A percentile compares a stretch with the other conserved stretches of the same genome.
Evolutionary conservation across 2,888 invertebrate genomes (phyloP).

Genomic region (Disparrhopalites patrizii): DNA sequence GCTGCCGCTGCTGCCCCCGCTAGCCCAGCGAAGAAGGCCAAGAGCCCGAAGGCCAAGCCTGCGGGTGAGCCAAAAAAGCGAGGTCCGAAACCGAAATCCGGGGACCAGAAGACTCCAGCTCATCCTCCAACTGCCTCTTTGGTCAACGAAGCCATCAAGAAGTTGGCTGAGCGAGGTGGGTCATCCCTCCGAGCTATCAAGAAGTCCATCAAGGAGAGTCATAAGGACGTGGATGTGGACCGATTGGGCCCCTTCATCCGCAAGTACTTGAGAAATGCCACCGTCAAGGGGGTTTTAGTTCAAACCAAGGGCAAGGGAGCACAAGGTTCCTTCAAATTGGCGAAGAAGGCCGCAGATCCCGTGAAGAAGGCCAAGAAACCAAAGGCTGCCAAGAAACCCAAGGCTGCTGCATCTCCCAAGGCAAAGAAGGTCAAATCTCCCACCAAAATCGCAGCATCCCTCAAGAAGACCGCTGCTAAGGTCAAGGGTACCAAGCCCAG

Average conservation of each 20-base stretch:
- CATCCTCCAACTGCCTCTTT: constrained; percentile 58
- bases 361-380: constrained; percentile 13
- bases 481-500: constrained; percentile 21
- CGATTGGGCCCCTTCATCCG: constrained; percentile 60
- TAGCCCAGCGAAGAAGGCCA: not conserved
- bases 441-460: constrained; percentile 24
- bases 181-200: constrained; percentile 61
- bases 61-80: constrained; percentile 47
- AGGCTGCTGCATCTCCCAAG: constrained; percentile 15
- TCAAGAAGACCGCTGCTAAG: constrained; percentile 23
- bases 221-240: constrained; percentile 60
- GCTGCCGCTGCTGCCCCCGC: not conserved
- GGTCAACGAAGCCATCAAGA: constrained; percentile 57
- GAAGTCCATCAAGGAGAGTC: constrained; percentile 60
- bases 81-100: constrained; percentile 35
- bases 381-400: constrained; percentile 18
- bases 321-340: constrained; percentile 42
- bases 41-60: constrained; percentile 4
- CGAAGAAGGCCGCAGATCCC: constrained; percentile 14
- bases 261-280: constrained; percentile 59
- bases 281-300: constrained; percentile 52
- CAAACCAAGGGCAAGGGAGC: constrained; percentile 47
- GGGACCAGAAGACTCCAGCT: constrained; percentile 46
- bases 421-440: constrained; percentile 29
- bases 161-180: constrained; percentile 55